These are phyloP conservation scores for Nasonia longicornis DNA, from an alignment of 1,140 invertebrate species.

Conservation along the genomic window DNA sequence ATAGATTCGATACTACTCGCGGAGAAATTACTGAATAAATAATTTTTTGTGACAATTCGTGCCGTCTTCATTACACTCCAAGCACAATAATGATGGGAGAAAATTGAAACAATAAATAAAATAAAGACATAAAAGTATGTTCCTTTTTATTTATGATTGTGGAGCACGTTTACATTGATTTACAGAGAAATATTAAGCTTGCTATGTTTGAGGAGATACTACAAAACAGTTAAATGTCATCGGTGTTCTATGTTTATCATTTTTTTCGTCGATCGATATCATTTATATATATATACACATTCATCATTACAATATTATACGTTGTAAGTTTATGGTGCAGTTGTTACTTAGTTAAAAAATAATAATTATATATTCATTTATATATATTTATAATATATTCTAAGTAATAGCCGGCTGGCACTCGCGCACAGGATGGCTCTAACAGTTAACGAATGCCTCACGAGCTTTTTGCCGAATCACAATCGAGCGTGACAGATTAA, in stretches of 20 bases:
- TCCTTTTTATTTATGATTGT: constrained; percentile 63
- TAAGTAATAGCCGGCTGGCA: constrained; percentile 44
- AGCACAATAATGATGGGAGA: not conserved
- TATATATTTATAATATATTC: constrained; percentile 52
- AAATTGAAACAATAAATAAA: constrained; percentile 12
- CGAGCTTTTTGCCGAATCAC: constrained; percentile 50
- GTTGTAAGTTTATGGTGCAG: constrained; percentile 52
- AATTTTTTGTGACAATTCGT: not conserved
- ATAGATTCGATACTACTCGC: constrained; percentile 39
- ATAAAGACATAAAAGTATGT: constrained; percentile 61
- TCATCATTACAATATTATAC: constrained; percentile 53
- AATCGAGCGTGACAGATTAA: constrained; percentile 49
- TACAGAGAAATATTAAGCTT: constrained; percentile 63
- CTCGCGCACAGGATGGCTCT: constrained; percentile 40
- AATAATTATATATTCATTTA: constrained; percentile 50
- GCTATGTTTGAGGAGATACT: constrained; percentile 58
- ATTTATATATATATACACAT: constrained; percentile 56
- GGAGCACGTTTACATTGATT: constrained; percentile 65
- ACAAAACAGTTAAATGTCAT: constrained; percentile 58
- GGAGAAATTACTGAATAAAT: constrained; percentile 19
- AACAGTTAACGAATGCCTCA: constrained; percentile 52
- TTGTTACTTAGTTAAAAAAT: constrained; percentile 51
- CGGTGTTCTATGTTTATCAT: constrained; percentile 47
- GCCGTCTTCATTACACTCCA: not conserved
- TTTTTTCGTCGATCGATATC: constrained; percentile 53